Conservation (phyloP, 2,113 vertebrate genomes). For the Carlito syrichta region DNA sequence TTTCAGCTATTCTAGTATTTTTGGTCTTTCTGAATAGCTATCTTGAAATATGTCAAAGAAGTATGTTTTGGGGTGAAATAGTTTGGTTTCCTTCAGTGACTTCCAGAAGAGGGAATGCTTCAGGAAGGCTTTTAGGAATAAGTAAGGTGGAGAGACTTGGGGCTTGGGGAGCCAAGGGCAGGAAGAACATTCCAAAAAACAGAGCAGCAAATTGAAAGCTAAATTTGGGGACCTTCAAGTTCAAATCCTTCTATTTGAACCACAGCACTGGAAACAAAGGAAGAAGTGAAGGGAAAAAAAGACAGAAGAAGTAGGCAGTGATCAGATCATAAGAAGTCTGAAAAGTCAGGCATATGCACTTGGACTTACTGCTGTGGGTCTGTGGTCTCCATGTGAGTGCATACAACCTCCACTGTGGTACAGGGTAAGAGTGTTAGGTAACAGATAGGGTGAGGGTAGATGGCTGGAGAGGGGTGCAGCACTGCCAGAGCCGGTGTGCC, state of each 20-base stretch:
- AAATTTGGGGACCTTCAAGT: neutral
- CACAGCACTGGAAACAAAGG: neutral
- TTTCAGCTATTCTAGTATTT: neutral
- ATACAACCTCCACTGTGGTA: neutral
- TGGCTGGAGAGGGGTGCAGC: too few species aligned
- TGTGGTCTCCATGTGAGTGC: neutral
- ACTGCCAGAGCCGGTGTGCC: too few species aligned
- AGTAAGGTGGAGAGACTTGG: neutral
- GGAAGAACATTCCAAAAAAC: neutral
- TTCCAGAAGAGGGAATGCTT: neutral
- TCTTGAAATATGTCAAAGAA: neutral
- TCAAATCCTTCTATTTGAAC: neutral
- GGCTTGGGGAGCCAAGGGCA: neutral
- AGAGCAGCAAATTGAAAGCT: neutral
- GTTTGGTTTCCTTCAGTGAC: neutral
- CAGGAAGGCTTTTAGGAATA: neutral
- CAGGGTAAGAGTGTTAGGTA: neutral
- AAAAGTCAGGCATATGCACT: neutral
- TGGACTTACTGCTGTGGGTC: neutral
- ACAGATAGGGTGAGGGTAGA: too few species aligned
- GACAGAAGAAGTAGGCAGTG: neutral
- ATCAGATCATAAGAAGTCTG: neutral
- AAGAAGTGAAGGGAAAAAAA: neutral
- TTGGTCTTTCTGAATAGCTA: neutral
- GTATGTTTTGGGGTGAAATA: neutral